Percentiles rank a stretch among this genome's conserved stretches.
Conservation (phyloP, 2,113 vertebrate species). For the Oplegnathus fasciatus region DNA sequence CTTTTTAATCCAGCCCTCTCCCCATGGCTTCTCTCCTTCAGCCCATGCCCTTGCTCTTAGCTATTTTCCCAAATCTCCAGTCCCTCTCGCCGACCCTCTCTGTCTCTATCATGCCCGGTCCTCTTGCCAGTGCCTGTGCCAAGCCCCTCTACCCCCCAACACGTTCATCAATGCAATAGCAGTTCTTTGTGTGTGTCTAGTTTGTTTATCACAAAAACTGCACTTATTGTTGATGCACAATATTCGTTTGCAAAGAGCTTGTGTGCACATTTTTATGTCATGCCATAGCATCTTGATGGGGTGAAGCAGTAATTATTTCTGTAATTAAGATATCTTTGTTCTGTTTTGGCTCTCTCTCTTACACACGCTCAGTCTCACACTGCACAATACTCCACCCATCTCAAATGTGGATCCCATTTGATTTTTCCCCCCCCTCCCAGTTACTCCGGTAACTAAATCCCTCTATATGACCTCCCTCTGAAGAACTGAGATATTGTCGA, state of each 20-base stretch:
- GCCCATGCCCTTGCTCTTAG: slow-evolving; percentile 32
- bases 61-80: slow-evolving; percentile 16
- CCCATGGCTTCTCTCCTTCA: slow-evolving; percentile 30
- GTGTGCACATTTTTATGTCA: background rate
- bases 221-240: background rate
- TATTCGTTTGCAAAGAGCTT: slow-evolving; percentile 2
- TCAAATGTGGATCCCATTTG: slow-evolving; percentile 57
- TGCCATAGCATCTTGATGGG: background rate
- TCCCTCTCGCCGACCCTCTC: background rate
- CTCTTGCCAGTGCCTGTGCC: background rate
- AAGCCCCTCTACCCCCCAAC: background rate
- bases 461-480: slow-evolving; percentile 14
- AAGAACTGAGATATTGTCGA: slow-evolving; percentile 34
- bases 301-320: slow-evolving; percentile 8
- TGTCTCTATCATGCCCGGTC: background rate
- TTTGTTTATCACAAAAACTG: background rate
- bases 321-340: slow-evolving; percentile 14
- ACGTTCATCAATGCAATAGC: background rate
- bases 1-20: slow-evolving; percentile 30
- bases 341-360: background rate
- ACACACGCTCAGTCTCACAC: background rate
- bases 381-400: background rate
- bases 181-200: background rate
- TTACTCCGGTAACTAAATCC: slow-evolving; percentile 59
- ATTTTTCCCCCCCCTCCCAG: background rate